These are phyloP conservation scores for Babylonia areolata DNA, from an alignment of 1,140 invertebrate genomes.

Conservation along the genomic window DNA sequence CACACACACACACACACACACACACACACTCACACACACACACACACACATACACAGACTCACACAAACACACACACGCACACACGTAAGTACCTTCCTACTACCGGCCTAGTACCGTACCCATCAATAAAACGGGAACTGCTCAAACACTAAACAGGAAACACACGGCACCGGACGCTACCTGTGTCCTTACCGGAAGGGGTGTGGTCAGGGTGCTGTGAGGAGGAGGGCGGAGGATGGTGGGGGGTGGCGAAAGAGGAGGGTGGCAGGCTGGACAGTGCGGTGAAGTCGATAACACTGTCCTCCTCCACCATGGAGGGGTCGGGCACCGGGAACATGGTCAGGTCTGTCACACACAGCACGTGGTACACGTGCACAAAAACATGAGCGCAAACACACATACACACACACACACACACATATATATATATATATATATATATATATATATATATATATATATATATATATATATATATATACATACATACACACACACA, in stretches of 20 bases:
- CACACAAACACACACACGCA: too few relatives aligned
- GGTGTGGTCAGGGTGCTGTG: not conserved
- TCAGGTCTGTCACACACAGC: slow-evolving; percentile 80
- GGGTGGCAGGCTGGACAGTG: slow-evolving; percentile 42
- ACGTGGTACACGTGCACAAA: too few relatives aligned
- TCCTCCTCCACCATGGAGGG: slow-evolving; percentile 83
- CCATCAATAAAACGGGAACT: too few relatives aligned
- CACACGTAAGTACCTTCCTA: too few relatives aligned
- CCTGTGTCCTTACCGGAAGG: not conserved
- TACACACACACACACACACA: too few relatives aligned
- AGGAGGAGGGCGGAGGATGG: slow-evolving; percentile 14
- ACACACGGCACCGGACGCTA: not conserved
- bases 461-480: too few relatives aligned
- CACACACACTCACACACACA: slow-evolving; percentile 9
- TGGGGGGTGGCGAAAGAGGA: slow-evolving; percentile 38
- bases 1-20: slow-evolving; percentile 23
- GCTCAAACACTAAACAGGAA: not conserved
- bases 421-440: too few relatives aligned
- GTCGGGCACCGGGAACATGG: slow-evolving; percentile 87
- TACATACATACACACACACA: too few relatives aligned
- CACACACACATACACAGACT: too few relatives aligned
- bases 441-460: too few relatives aligned
- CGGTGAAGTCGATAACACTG: slow-evolving; percentile 56
- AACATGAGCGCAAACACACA: too few relatives aligned
- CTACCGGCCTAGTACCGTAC: too few relatives aligned